A percentile compares a stretch with the other conserved stretches of the same genome.
These are phyloP conservation scores for Gallinago solitaria DNA, from an alignment of 2,797 vertebrate species.

Conservation along the genomic window DNA sequence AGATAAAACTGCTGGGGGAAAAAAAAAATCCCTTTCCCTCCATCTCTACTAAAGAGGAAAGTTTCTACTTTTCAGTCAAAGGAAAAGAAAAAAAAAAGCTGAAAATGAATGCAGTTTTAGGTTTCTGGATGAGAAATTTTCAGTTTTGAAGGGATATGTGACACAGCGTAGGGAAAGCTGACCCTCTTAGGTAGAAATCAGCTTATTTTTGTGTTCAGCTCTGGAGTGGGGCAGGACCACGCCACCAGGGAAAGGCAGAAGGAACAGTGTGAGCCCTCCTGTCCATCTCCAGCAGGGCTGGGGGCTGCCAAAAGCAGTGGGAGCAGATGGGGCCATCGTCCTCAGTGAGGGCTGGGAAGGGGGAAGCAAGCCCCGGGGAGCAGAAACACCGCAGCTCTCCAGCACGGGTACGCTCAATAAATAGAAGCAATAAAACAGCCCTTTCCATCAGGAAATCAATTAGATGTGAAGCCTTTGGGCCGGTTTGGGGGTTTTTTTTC, in stretches of 20 bases:
- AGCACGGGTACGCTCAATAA: not conserved
- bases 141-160: not conserved
- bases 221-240: rapidly evolving
- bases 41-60: not conserved
- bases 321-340: not conserved
- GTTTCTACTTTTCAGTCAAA: not conserved
- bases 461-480: not conserved
- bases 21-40: not conserved
- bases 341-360: not conserved
- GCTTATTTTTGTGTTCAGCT: not conserved
- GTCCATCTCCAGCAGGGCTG: not conserved
- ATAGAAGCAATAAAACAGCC: not conserved
- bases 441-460: slow-evolving; percentile 7
- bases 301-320: not conserved
- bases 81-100: not conserved
- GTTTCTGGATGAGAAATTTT: not conserved
- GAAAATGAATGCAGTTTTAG: not conserved
- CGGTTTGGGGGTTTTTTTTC: not conserved
- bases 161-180: not conserved
- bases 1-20: not conserved
- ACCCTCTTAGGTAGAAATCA: not conserved
- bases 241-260: not conserved
- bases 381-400: not conserved
- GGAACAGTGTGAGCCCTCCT: not conserved
- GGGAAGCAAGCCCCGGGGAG: not conserved